Conservation (phyloP, 2,888 invertebrate genomes). For the Tenthredo scrophulariae region DNA sequence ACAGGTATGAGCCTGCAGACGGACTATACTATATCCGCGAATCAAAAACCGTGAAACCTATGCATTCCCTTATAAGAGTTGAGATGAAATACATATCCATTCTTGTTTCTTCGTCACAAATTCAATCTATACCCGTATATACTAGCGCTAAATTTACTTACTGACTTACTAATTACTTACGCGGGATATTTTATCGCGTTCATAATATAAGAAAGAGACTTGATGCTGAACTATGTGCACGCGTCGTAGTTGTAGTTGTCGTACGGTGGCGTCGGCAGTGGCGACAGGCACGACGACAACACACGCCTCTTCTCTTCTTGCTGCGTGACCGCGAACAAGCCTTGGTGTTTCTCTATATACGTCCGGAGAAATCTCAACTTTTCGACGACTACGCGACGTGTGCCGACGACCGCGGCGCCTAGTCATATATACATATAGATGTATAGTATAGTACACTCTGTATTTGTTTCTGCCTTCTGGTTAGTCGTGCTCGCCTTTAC, state of each 20-base stretch:
- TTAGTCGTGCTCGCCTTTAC: not conserved
- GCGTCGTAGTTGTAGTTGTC: conserved; percentile 5
- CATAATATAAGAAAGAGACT: not conserved
- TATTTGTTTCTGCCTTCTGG: conserved; percentile 44
- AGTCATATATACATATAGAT: not conserved
- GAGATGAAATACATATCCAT: not conserved
- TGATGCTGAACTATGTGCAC: conserved; percentile 18
- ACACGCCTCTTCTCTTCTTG: conserved; percentile 4
- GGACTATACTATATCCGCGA: not conserved
- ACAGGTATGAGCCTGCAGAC: not conserved
- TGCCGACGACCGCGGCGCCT: conserved; percentile 49
- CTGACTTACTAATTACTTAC: not conserved
- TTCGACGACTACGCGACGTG: conserved; percentile 42
- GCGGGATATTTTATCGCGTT: not conserved
- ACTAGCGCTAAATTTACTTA: not conserved
- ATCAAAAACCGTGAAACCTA: conserved; percentile 20
- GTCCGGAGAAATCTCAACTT: conserved; percentile 52
- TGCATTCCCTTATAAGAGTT: conserved; percentile 27
- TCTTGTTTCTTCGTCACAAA: not conserved
- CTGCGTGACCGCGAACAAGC: conserved; percentile 46
- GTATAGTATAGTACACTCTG: not conserved
- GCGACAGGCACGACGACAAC: conserved; percentile 31
- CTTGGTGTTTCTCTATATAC: conserved; percentile 43
- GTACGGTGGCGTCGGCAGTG: conserved; percentile 14
- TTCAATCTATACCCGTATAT: not conserved